Conservation (phyloP, 2,888 invertebrate genomes). For the Xestoiulus laeticollis region DNA sequence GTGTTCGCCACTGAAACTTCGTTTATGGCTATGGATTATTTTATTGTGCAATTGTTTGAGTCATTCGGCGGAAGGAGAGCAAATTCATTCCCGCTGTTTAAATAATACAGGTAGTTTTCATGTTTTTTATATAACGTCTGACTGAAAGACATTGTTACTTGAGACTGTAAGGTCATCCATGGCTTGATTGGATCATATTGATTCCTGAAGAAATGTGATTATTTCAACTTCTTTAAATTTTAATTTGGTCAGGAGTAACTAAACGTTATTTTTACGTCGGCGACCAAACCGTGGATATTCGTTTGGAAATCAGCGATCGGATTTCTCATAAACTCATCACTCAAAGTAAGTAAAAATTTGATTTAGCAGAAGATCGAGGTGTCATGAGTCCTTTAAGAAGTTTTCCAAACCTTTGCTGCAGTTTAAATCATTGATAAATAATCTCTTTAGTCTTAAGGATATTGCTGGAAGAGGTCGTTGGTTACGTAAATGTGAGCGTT, state of each 20-base stretch:
- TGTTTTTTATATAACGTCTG: not conserved
- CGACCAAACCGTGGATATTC: conserved; percentile 55
- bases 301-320: conserved; percentile 58
- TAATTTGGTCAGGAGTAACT: not conserved
- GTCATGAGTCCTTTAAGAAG: too few relatives aligned
- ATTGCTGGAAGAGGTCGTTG: conserved; percentile 64
- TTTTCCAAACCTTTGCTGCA: too few relatives aligned
- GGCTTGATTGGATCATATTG: too few relatives aligned
- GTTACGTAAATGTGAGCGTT: conserved; percentile 63
- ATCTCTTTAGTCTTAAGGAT: conserved; percentile 61
- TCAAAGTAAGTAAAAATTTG: conserved; percentile 57
- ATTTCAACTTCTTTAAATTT: not conserved
- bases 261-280: conserved; percentile 55
- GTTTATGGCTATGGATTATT: not conserved
- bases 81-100: not conserved
- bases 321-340: conserved; percentile 64
- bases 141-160: not conserved
- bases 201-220: too few relatives aligned
- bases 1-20: not conserved
- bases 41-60: conserved; percentile 23
- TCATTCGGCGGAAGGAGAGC: not conserved
- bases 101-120: not conserved
- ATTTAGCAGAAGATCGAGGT: not conserved
- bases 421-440: not conserved
- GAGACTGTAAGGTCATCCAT: too few relatives aligned